Base-by-base conservation (phyloP, 2,888 invertebrate genomes). In the Oligia strigilis region DNA sequence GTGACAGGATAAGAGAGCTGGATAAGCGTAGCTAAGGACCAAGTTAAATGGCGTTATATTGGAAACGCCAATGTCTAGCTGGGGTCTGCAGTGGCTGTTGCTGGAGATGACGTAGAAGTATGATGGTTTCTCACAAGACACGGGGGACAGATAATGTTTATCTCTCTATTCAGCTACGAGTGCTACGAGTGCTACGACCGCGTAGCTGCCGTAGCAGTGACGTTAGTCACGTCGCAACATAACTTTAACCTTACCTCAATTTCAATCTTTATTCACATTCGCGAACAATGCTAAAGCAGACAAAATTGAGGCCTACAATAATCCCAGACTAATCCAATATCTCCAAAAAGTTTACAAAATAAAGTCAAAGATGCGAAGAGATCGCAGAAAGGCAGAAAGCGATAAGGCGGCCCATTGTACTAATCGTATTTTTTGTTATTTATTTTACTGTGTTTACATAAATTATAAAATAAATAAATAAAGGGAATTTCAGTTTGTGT, bases 151-250 rank as follows among this genome's bases (percentile, higher is more conserved):
- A 19, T 11, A 64, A 14, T 4, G 29, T 19, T 64, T 19, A 64
- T 17, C 64, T 64, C 36, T 36, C 29, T 17, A 29, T 2, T 36
- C 9, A 5, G 29, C 29, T 29, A 29, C 29, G 29, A 29, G 29
- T 29, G 43, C 29, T 23, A 36, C 75, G 19, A 67, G n/a, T 55
- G 52, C 19, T 43, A 29, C 29, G 55, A 43, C 17, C 9, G 19
- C 69, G 55, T 73, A 73, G 36, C 29, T 52, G 23, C n/a, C 29
- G 74, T 52, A 43, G 43, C 43, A 36, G 4, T 58, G 70, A 70
- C 75, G 11, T 75, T 58, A 71, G 23, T 11, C 6, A 36, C 9
- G 14, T 58, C 40, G 17, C 17, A 23, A 36, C 17, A 23, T 17
- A 14, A 43, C 5, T 13, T 13, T 40, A 5, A 36, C 19, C 2